Evolutionary conservation across 2,113 vertebrate genomes (phyloP), one percentile per base, ranked within the genome.

Genomic region (Pavo muticus): DNA sequence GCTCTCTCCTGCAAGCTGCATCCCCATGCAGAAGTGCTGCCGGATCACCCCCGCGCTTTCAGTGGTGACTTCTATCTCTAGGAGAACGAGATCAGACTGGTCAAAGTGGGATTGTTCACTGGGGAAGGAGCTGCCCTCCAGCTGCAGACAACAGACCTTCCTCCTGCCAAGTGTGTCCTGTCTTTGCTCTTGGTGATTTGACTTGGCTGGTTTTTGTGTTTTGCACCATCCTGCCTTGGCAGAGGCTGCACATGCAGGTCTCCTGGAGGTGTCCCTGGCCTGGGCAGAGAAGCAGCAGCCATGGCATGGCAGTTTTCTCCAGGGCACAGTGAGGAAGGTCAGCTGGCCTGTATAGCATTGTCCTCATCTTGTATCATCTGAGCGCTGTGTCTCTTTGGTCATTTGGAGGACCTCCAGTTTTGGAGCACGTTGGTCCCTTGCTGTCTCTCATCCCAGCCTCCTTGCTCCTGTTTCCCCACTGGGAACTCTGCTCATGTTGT

Each of bases 31-130:
- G 74, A 96, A 63, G 84, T 32, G 6, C 96, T 97, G 37, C 81
- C 95, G 35, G 59, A 87, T 63, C 84, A 94, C 27, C 61, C 68
- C 65, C 47, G 23, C 1, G 40, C 94, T n/a, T 97, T 97, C 96
- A 94, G 84, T 11, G 52, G 96, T 10, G 95, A 96, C 74, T 98
- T 97, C 81, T 97, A 96, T 67, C 95, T 98, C 77, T 98, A 97
- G 97, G 29, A 29, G 39, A 18, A 39, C 69, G 45, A 68, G 32
- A 29, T 44, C 21, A 20, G 50, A 11, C 8, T 14, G 39, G 79
- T 73, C 60, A 50, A 39, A 87, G 42, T 45, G 48, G 65, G 42
- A 57, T 61, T 45, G 5, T 42, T 77, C 67, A 18, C 35, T 25
- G 32, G 39, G 23, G 25, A 78, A 75, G 52, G 32, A 85, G 24